phyloP scores from a whole-genome alignment of 1,140 invertebrate genomes.

The Bombus breviceps region DNA sequence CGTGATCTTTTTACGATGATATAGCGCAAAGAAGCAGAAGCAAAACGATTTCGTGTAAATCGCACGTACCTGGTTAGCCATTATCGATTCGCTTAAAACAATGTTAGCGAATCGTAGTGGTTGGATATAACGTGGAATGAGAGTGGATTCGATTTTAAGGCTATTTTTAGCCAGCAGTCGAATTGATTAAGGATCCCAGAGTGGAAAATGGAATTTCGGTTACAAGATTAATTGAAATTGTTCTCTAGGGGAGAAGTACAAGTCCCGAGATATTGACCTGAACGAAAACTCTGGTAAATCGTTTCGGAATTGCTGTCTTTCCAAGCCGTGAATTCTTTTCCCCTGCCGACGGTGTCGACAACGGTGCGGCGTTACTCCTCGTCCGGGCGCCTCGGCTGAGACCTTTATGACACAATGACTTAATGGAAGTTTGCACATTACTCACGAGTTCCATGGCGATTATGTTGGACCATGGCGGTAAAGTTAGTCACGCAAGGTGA shows the following conservation, averaged over 20 bases:
- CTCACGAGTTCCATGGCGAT: slow-evolving; percentile 61
- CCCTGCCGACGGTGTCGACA: not conserved
- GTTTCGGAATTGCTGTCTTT: slow-evolving; percentile 31
- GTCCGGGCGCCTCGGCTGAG: not conserved
- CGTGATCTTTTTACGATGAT: not conserved
- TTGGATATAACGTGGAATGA: not conserved
- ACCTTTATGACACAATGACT: slow-evolving; percentile 67
- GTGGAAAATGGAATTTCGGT: slow-evolving; percentile 10
- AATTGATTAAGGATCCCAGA: not conserved
- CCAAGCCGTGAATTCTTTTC: slow-evolving; percentile 43
- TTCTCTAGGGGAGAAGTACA: not conserved
- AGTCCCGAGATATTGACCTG: not conserved
- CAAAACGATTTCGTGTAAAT: not conserved
- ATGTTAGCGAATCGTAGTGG: not conserved
- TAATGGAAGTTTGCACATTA: slow-evolving; percentile 70
- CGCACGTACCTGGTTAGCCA: not conserved
- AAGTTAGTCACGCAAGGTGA: slow-evolving; percentile 69
- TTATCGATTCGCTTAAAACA: slow-evolving; percentile 7
- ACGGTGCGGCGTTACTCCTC: slow-evolving; percentile 24
- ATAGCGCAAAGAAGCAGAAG: not conserved
- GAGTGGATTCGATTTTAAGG: not conserved
- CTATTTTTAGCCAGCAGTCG: not conserved
- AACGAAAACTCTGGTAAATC: not conserved
- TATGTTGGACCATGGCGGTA: slow-evolving; percentile 60
- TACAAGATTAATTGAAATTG: slow-evolving; percentile 24